Base-by-base conservation (phyloP, 92 coral and sea anemone species). In the Galaxea fascicularis region DNA sequence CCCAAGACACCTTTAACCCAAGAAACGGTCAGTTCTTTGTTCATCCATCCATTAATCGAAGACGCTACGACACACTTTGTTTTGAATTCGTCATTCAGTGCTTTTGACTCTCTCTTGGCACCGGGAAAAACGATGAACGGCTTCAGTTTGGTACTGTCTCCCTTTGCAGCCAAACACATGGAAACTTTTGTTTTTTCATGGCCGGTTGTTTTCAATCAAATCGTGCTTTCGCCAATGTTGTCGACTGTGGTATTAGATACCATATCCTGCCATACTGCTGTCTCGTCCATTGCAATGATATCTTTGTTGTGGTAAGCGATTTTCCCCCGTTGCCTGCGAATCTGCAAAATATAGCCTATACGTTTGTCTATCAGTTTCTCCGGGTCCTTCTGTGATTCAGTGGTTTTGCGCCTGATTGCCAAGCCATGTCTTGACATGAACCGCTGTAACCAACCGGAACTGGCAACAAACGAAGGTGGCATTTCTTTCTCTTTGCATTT, bases 391-490 rank as follows among this genome's bases (percentile, higher is more conserved):
- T 86, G 89, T 30, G 89, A 65, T 86, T 86, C 65, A 44, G 85
- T 86, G 30, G 89, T 86, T 64, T 70, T 86, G 77, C 86, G 77
- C 45, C 70, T 30, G 17, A 86, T 46, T 65, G 60, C 60, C 75
- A 88, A 71, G 65, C 91, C 84, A 83, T 88, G 81, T 77, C 91
- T 88, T 77, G 89, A 3, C 88, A 88, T 82, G 82, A 82, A 83
- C 88, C 75, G 41, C 84, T 74, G 88, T n/a, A 88, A 83, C 88
- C 88, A 88, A 17, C 88, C 91, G 58, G 28, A 28, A 52, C 78
- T 86, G 67, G 79, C 89, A 16, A 14, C 63, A 67, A 88, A 83
- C 25, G 84, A 28, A 60, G 88, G 88, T 44, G 84, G 89, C 64
- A 73, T 2, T 83, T 83, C 89, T 54, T 17, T 77, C 39, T 74